Base-by-base conservation (phyloP, 2,113 vertebrate genomes). In the Romanogobio albipinnatus region DNA sequence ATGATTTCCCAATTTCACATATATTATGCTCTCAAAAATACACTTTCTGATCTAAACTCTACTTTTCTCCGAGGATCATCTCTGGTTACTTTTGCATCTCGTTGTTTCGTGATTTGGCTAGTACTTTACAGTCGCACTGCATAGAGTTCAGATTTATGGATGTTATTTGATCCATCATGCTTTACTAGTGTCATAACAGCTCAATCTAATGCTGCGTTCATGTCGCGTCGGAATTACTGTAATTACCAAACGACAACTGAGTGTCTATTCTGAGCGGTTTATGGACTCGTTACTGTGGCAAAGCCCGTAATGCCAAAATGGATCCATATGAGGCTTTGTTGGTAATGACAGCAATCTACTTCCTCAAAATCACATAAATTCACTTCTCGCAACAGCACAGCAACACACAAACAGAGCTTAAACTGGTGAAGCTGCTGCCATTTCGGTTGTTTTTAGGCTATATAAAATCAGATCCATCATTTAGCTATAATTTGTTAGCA, bases 1-100 rank as follows among this genome's bases (percentile, higher is more conserved):
- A 89, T 92, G 92, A 91, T 89, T 93, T 92, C 90, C 71, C 90
- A 92, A 93, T 92, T 93, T 86, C 61, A 85, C 81, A 89, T 91
- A 93, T 91, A 94, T 93, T 87, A 89, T 93, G 90, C 86, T 90
- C 91, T 51, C 8, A n/a, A 84, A 88, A 87, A 92, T 91, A 90
- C 89, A 93, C 90, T 87, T 88, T 82, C n/a, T 22, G 29, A 47
- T 10, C 33, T 70, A 56, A 56, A 56, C 53, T 56, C 17, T 81
- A 36, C 17, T 73, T 84, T 73, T 86, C 82, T 84, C 76, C 19
- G 43, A 68, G 51, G 9, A 15, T 24, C 2, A 24, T 76, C 24
- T 76, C 49, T 29, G 14, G 49, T 19, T 53, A 26, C 49, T 49
- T 75, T 17, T 49, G 45, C 66, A 70, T 70, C 66, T 39, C 4